phyloP scores from a whole-genome alignment of 2,113 vertebrate genomes.

The Sialia sialis region DNA sequence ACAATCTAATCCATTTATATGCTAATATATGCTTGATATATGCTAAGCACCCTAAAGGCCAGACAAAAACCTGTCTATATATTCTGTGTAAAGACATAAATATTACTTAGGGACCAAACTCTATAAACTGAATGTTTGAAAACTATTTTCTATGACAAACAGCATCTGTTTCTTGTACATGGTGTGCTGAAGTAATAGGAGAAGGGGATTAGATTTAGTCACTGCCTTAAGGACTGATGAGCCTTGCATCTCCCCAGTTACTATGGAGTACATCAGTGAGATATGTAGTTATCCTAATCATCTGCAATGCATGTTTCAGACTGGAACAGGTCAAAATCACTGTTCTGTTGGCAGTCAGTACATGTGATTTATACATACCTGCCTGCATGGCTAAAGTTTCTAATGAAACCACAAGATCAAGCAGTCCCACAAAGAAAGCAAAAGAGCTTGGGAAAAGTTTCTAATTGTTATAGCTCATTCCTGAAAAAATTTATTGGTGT shows the following conservation, averaged over 20 bases:
- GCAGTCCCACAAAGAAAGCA: neutral
- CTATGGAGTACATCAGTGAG: neutral
- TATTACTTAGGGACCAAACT: neutral
- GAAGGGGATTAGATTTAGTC: neutral
- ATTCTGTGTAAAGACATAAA: neutral
- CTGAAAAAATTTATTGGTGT: neutral
- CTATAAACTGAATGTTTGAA: neutral
- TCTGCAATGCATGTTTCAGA: neutral
- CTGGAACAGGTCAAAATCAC: neutral
- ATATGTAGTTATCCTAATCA: accelerated
- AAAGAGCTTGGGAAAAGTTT: neutral
- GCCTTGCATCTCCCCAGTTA: neutral
- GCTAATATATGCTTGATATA: neutral
- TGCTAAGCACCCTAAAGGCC: neutral
- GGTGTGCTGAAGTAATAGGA: neutral
- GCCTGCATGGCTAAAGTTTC: neutral
- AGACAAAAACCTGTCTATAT: neutral
- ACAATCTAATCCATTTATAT: neutral
- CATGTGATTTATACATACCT: neutral
- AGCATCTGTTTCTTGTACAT: neutral
- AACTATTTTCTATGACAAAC: neutral
- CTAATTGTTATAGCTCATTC: neutral
- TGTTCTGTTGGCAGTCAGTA: neutral
- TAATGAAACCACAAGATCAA: neutral
- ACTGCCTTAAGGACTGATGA: neutral